Base-by-base conservation (phyloP, 2,113 vertebrate genomes). In the Seriola rivoliana region DNA sequence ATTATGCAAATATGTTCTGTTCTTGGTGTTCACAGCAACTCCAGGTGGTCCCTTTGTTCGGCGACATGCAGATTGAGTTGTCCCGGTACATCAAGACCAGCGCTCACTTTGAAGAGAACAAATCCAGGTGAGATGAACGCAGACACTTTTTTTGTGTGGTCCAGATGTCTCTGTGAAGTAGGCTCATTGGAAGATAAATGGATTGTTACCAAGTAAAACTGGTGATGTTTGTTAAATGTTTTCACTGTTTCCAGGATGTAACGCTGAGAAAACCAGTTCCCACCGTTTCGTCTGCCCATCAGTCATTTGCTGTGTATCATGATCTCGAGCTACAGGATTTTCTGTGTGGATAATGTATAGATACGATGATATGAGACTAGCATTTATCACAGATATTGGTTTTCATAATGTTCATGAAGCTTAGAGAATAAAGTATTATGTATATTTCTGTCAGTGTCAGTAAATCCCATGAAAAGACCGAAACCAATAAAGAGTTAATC, bases 21-120 rank as follows among this genome's bases (percentile, higher is more conserved):
- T 14, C 52, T 55, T 32, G 80, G 38, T 63, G 1, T 89, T 69
- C 8, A 40, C 93, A 99, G 98, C 98, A 99, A 87, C 94, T 99
- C 71, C 98, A 99, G 85, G 98, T 99, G 75, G 98, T 99, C 13
- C 98, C 98, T 0, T 93, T 99, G 9, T 99, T 99, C 54, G 98
- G 98, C 17, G 98, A 99, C 91, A 99, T 99, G 98, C 98, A 99
- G 82, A 99, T 99, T 57, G 98, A 99, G 93, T 92, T 99, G 93
- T 97, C 98, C 7, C 95, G 98, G 75, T 99, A 99, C 91, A 98
- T 99, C 94, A 99, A 99, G 94, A 99, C 97, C 91, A 99, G 98
- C 7, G 97, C 98, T 72, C 98, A 99, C 94, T 99, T 98, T 0
- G 98, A 99, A 78, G 98, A 99, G 82, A 99, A 99, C 90, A 99